Evolutionary conservation across 2,113 vertebrate genomes (phyloP).

Genomic region (Bettongia penicillata): DNA sequence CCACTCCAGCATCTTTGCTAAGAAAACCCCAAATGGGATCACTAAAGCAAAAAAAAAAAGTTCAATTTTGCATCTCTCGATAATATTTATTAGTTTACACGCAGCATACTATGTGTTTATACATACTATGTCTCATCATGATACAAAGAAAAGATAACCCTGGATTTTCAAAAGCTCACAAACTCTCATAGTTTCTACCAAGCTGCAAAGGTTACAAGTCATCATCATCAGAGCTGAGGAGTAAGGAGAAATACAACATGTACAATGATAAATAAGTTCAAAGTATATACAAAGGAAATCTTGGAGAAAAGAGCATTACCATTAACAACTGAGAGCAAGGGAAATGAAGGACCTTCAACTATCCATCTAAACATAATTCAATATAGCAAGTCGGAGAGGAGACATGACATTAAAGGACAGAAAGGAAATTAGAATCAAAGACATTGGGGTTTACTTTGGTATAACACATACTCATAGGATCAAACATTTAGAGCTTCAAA

Average conservation of each 20-base stretch:
- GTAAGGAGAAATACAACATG: background rate
- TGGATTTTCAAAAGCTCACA: no score
- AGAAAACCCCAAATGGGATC: background rate
- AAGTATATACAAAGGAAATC: background rate
- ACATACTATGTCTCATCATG: background rate
- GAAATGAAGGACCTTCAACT: background rate
- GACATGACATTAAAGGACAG: background rate
- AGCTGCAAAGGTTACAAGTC: background rate
- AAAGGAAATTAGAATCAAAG: background rate
- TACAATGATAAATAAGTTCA: background rate
- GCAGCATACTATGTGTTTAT: background rate
- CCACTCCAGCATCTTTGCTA: background rate
- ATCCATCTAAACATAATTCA: background rate
- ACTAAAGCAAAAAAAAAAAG: background rate
- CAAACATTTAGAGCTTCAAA: background rate
- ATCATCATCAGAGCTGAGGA: background rate
- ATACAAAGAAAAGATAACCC: background rate
- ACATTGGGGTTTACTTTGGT: background rate
- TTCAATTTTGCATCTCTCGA: background rate
- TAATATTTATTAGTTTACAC: background rate
- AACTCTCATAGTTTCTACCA: background rate
- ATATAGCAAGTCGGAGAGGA: background rate
- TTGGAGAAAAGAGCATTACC: background rate
- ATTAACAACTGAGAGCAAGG: background rate
- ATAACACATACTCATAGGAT: background rate